Conservation (phyloP, 2,888 invertebrate genomes). For the Pasiphila rectangulata region DNA sequence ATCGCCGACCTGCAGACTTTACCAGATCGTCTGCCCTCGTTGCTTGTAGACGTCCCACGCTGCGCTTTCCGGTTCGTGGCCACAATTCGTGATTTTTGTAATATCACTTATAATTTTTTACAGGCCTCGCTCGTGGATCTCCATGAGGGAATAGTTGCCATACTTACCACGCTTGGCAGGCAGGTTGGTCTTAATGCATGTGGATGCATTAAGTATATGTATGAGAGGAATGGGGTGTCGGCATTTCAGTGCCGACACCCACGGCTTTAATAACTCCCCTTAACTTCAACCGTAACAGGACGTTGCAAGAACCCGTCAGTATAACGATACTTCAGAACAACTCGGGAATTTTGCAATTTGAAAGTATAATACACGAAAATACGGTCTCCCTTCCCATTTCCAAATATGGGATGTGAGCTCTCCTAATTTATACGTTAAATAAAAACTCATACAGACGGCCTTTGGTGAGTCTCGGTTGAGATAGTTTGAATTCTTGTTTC, state of each 20-base stretch:
- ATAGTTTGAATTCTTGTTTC: slow-evolving; percentile 28
- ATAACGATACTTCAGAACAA: slow-evolving; percentile 59
- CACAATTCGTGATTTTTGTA: not conserved
- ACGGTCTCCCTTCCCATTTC: slow-evolving; percentile 48
- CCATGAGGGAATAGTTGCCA: no score
- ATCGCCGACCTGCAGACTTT: no score
- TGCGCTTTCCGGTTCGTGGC: no score
- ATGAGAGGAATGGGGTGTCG: no score
- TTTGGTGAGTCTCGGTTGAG: slow-evolving; percentile 49
- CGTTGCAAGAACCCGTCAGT: slow-evolving; percentile 48
- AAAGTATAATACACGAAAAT: slow-evolving; percentile 73
- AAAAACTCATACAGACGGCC: slow-evolving; percentile 55
- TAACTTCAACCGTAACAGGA: slow-evolving; percentile 21
- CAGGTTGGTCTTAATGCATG: no score
- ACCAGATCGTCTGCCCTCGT: no score
- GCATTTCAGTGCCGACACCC: no score
- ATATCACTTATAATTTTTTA: not conserved
- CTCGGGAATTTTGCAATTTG: slow-evolving; percentile 60
- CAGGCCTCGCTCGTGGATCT: no score
- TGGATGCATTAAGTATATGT: no score
- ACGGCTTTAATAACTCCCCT: no score
- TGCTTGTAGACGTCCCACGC: no score
- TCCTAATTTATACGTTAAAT: slow-evolving; percentile 71
- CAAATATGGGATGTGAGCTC: slow-evolving; percentile 45
- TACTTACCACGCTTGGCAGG: no score